Evolutionary conservation across 2,888 invertebrate species (phyloP), one percentile per base, ranked within the genome.

Genomic region (Xestia c-nigrum): DNA sequence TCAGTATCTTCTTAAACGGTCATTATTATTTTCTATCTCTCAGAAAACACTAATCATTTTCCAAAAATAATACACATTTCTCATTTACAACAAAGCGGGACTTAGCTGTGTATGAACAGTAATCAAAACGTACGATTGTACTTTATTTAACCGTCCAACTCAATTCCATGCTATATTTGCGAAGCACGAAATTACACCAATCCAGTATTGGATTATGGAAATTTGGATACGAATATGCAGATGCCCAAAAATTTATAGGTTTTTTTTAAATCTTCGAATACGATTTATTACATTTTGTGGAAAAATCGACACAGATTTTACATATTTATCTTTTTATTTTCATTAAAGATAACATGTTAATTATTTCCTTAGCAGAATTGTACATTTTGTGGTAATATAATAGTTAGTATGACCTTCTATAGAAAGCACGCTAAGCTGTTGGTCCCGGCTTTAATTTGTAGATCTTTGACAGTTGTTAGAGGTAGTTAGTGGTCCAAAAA

Each of bases 151-250:
- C 72, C 72, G 46, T 63, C 75, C 74, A 57, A 76, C 82, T 79
- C 78, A 73, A 85, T 85, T 80, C 69, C 74, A 68, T 67, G 74
- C 67, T 65, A 74, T 87, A 85, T 83, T 89, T 87, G 81, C 74
- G 72, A 74, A 74, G 66, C 71, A 74, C 80, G 72, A 87, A 88
- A 88, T 85, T 88, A 87, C 80, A 81, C 85, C 89, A 70, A 81
- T 80, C 72, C 81, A 50, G 74, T 70, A 86, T 83, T 70, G 87
- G 78, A 87, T 81, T 75, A 81, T 79, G 78, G 57, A 68, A 81
- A 87, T 84, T 59, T 50, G 81, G 77, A 84, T 77, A 81, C 70
- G 78, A 77, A 81, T 77, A 83, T 78, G 59, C 65, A 79, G 74
- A 80, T 74, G 55, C 16, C 16, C n/a, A 46, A n/a, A 21, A 78